Evolutionary conservation across 2,113 vertebrate genomes (phyloP).

Genomic region (Phylloscopus trochiloides): DNA sequence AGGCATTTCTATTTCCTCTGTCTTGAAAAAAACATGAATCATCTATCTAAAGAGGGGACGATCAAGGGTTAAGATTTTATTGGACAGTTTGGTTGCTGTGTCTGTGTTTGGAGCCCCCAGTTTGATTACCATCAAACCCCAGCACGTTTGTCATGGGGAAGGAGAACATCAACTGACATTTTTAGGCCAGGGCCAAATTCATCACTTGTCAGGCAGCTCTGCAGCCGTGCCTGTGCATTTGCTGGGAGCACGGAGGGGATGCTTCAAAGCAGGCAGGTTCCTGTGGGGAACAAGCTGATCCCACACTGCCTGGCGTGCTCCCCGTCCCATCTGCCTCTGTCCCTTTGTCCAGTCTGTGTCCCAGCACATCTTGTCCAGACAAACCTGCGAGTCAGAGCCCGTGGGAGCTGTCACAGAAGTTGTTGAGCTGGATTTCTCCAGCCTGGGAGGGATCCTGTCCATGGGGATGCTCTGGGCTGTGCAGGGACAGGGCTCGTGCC

Average conservation of each 20-base stretch:
- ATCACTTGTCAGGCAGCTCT: background rate
- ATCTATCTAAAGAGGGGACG: background rate
- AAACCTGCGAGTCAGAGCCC: rapidly evolving
- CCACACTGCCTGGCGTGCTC: rapidly evolving
- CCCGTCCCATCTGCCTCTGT: rapidly evolving
- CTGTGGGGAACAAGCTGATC: background rate
- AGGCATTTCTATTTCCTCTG: background rate
- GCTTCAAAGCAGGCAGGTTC: background rate
- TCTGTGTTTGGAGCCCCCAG: background rate
- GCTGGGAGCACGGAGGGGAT: rapidly evolving
- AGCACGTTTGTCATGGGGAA: background rate
- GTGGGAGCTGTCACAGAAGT: background rate
- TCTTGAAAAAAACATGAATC: background rate
- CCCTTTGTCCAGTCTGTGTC: background rate
- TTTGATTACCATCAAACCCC: background rate
- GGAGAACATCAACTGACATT: background rate
- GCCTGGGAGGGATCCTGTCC: too few species aligned
- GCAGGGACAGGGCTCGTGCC: rapidly evolving
- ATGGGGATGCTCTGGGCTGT: background rate
- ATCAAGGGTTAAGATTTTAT: background rate
- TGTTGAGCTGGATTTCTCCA: rapidly evolving
- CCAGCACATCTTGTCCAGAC: background rate
- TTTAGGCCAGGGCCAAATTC: slow-evolving; percentile 27
- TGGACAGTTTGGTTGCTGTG: background rate
- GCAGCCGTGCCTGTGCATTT: background rate